Percentiles rank a stretch among this genome's conserved stretches.
Evolutionary conservation across 2,888 invertebrate genomes (phyloP).

Genomic region (Sphinx pinastri): DNA sequence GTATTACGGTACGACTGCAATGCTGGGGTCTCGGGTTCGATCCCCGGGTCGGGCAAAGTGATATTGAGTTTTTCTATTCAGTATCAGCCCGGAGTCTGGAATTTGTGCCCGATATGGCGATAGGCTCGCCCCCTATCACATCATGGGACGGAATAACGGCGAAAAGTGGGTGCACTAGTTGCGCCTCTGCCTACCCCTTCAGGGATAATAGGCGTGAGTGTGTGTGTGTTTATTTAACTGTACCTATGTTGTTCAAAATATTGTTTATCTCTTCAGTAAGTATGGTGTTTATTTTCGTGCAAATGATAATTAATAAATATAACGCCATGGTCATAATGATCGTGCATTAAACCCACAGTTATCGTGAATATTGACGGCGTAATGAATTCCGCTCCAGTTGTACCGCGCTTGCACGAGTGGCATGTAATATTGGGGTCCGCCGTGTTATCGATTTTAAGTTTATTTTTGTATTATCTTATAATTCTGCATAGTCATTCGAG

Average conservation of each 20-base stretch:
- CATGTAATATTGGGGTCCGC: constrained; percentile 3
- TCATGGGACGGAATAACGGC: too few relatives aligned
- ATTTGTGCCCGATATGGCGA: too few relatives aligned
- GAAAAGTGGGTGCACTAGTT: too few relatives aligned
- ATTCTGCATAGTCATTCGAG: constrained; percentile 27
- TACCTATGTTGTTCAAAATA: background rate
- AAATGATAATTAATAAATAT: background rate
- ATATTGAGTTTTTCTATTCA: too few relatives aligned
- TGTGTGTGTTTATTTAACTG: too few relatives aligned
- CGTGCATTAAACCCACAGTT: background rate
- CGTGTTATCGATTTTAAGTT: constrained; percentile 14
- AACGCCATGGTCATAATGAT: background rate
- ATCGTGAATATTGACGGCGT: constrained; percentile 14
- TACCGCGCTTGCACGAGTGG: background rate
- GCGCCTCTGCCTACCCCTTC: too few relatives aligned
- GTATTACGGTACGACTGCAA: too few relatives aligned
- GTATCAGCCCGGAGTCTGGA: too few relatives aligned
- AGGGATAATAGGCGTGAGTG: too few relatives aligned
- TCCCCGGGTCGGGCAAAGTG: too few relatives aligned
- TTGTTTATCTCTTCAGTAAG: background rate
- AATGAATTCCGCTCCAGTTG: constrained; percentile 17
- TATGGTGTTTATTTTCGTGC: background rate
- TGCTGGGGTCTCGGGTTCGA: too few relatives aligned
- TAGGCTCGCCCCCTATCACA: too few relatives aligned
- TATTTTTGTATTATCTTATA: background rate